phyloP scores from a whole-genome alignment of 2,888 invertebrate genomes.

The Drosophila limbata region DNA sequence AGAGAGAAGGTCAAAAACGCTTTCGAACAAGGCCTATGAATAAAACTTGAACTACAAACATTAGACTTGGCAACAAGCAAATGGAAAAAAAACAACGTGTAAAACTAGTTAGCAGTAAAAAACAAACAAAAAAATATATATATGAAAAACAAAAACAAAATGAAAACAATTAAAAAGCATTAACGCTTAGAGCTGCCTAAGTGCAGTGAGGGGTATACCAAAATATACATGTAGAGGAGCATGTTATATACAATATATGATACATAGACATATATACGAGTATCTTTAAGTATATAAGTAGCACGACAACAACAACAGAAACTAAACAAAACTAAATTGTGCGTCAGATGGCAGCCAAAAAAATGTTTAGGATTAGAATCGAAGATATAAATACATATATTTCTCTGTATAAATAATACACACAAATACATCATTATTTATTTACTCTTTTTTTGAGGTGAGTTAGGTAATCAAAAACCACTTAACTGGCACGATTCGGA shows the following conservation, averaged over 20 bases:
- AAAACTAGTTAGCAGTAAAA: conserved; percentile 69
- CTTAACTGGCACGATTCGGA: conserved; percentile 55
- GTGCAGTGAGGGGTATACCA: conserved; percentile 67
- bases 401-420: conserved; percentile 17
- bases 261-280: conserved; percentile 21
- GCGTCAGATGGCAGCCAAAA: conserved; percentile 55
- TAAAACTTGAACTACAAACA: conserved; percentile 72
- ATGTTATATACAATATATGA: conserved; percentile 16
- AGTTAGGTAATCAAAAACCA: conserved; percentile 43
- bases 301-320: conserved; percentile 26
- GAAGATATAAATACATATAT: conserved; percentile 16
- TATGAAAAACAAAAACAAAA: conserved; percentile 20
- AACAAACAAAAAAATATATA: conserved; percentile 20
- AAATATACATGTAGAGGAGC: conserved; percentile 21
- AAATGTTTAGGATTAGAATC: conserved; percentile 27
- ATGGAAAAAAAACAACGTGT: conserved; percentile 45
- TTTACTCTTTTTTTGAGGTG: conserved; percentile 16
- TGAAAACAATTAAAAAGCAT: conserved; percentile 73
- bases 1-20: conserved; percentile 60
- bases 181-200: conserved; percentile 78
- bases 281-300: conserved; percentile 31
- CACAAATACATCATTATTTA: conserved; percentile 16
- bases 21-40: conserved; percentile 66
- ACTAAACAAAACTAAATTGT: conserved; percentile 43
- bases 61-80: conserved; percentile 60